Evolutionary conservation across 2,113 vertebrate genomes (phyloP), one percentile per base, ranked within the genome.

Genomic region (Grammomys dolichurus): DNA sequence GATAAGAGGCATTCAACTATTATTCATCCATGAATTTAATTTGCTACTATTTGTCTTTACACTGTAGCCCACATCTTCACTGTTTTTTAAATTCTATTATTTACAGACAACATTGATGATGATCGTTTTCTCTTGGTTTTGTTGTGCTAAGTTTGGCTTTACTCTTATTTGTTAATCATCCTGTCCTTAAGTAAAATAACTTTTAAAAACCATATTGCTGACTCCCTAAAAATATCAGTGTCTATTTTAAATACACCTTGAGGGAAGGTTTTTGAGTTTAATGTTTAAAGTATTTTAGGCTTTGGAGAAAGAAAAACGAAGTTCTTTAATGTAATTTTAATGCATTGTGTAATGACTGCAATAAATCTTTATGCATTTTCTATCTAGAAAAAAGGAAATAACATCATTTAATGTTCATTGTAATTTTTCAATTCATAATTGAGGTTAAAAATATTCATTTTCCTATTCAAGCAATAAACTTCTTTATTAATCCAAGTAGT

Each of bases 271-370:
- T 0, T 46, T 22, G 82, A 76, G 60, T 90, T 69, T 96, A 94
- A 96, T 93, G 24, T 90, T 92, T 73, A 81, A 14, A 95, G 88
- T 87, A 43, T 14, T 95, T 97, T 58, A 76, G 36, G 95, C 31
- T 92, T 43, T 85, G 14, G 85, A 94, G 91, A 72, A 96, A 88
- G 92, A 67, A 91, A 97, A 97, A 97, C 54, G 43, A 73, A 96
- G 80, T 54, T 80, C 36, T 87, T 95, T 98, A 98, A 98, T 98
- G 95, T 97, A 98, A 96, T 81, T 98, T 97, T 97, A 98, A 98
- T 98, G 90, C 58, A 87, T 97, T 95, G 81, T 95, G 80, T 91
- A 97, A 96, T 97, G 96, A 97, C 69, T 90, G 14, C 92, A 95
- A 97, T 98, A 98, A 98, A 63, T 48, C 82, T 91, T 97, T 81